phyloP scores from a whole-genome alignment of 2,888 invertebrate species.

The Eupithecia centaureata region DNA sequence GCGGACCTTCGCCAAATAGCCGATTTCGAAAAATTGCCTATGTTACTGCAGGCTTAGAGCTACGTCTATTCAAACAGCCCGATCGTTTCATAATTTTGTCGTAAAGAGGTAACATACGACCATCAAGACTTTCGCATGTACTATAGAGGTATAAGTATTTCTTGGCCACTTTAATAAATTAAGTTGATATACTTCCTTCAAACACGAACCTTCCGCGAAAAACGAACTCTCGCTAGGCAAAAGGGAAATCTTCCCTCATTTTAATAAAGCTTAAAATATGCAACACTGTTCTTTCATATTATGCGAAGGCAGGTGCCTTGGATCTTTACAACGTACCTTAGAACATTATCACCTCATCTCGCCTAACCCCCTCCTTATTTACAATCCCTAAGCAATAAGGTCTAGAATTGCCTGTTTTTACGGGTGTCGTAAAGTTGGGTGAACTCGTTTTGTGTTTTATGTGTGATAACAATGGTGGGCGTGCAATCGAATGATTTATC shows the following conservation, averaged over 20 bases:
- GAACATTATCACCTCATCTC: slow-evolving; percentile 44
- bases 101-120: too few species aligned
- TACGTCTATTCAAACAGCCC: too few species aligned
- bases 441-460: slow-evolving; percentile 44
- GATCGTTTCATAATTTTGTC: too few species aligned
- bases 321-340: slow-evolving; percentile 38
- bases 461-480: slow-evolving; percentile 38
- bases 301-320: slow-evolving; percentile 39
- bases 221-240: background rate
- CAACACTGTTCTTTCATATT: slow-evolving; percentile 33
- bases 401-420: slow-evolving; percentile 37
- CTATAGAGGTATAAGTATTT: background rate
- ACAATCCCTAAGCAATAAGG: slow-evolving; percentile 40
- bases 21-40: too few species aligned
- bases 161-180: background rate
- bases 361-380: slow-evolving; percentile 28
- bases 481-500: slow-evolving; percentile 28
- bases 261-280: slow-evolving; percentile 28
- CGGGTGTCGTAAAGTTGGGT: slow-evolving; percentile 36
- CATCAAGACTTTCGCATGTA: too few species aligned
- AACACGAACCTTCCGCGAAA: background rate
- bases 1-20: too few species aligned
- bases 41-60: too few species aligned
- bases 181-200: background rate
- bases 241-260: slow-evolving; percentile 7